Evolutionary conservation across 2,797 vertebrate species (phyloP), one percentile per base, ranked within the genome.

Genomic region (Chromis chromis): DNA sequence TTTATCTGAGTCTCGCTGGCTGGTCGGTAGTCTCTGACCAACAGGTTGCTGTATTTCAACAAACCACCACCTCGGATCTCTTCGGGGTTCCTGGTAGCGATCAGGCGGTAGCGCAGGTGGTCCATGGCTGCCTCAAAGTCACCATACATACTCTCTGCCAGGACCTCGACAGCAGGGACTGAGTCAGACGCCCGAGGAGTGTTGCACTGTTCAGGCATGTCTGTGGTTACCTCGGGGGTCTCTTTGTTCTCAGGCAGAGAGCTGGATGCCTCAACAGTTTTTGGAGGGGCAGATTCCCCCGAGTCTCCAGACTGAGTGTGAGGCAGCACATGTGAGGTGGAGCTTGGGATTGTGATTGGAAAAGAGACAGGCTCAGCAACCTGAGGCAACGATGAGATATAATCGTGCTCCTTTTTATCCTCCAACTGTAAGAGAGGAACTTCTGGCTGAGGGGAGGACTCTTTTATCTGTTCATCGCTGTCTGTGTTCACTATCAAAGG

Each of bases 101-200:
- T 99, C 56, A 99, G 93, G 33, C 95, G 96, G 86, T 95, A 94
- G 16, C 93, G 95, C 63, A 99, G 89, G 91, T 99, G 98, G 77
- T 95, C 95, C 96, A 99, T 96, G 25, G 98, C 97, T 64, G 96
- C 94, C 21, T 94, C 92, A 78, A 99, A 99, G 87, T 99, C 94
- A 44, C 98, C 97, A 0, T 98, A 99, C 97, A 99, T 97, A 85
- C 97, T 98, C 91, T 99, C 98, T 0, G 96, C 98, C 50, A 97
- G 86, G 69, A 99, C 95, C 3, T 94, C 86, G 0, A 96, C 91
- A 16, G 76, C 85, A 25, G 93, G 93, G 78, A 92, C 88, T 0
- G 78, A 90, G 79, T 56, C 82, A 3, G 78, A 78, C 40, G 77
- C 70, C 56, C 31, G 65, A 39, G 74, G 61, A 65, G 73, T 3